These are phyloP conservation scores for Anguilla obscura DNA, from an alignment of 2,797 vertebrate genomes.

Conservation along the genomic window DNA sequence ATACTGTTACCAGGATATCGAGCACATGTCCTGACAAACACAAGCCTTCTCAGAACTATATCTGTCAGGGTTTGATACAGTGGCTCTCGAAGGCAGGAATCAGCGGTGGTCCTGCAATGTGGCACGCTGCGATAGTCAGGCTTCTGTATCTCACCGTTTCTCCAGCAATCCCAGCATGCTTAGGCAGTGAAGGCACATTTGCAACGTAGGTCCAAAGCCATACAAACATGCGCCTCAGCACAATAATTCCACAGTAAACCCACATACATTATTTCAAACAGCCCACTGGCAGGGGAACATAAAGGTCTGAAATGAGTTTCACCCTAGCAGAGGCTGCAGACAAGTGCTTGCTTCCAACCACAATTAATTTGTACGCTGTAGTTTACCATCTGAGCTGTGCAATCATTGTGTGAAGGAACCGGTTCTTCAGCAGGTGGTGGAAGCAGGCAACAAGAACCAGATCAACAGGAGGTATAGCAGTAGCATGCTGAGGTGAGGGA, in stretches of 20 bases:
- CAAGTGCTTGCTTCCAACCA: background rate
- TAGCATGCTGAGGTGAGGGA: background rate
- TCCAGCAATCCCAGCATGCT: slow-evolving; percentile 9
- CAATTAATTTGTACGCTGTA: background rate
- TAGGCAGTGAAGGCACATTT: background rate
- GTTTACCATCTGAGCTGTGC: background rate
- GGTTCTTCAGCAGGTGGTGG: background rate
- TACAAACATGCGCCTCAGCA: background rate
- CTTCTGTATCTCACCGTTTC: background rate
- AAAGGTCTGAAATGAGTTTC: slow-evolving; percentile 20
- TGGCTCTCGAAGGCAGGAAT: background rate
- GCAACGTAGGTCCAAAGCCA: background rate
- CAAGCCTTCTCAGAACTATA: background rate
- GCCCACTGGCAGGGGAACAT: background rate
- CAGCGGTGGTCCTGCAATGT: background rate
- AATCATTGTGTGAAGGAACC: background rate
- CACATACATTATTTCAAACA: slow-evolving; percentile 26
- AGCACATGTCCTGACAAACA: background rate
- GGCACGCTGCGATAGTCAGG: background rate
- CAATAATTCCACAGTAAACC: slow-evolving; percentile 36
- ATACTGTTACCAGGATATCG: background rate
- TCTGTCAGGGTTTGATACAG: background rate
- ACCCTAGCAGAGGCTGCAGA: slow-evolving; percentile 12
- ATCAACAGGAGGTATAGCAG: background rate
- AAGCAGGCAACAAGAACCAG: background rate